phyloP scores from a whole-genome alignment of 2,797 vertebrate genomes.

The Xiphophorus birchmanni region DNA sequence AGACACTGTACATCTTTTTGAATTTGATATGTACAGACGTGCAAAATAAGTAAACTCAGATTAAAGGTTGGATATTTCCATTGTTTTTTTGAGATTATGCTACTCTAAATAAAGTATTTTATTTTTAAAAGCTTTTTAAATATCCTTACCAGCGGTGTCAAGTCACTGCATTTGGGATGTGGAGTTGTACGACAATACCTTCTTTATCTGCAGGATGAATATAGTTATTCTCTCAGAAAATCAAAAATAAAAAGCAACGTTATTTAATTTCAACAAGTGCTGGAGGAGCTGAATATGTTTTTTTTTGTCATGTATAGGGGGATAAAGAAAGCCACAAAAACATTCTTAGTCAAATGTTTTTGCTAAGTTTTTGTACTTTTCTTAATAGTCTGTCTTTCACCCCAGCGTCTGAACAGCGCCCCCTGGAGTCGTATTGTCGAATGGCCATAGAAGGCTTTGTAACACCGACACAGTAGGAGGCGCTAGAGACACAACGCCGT shows the following conservation, averaged over 20 bases:
- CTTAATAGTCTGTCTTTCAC: not conserved
- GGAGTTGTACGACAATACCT: not conserved
- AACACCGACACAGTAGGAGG: conserved; percentile 44
- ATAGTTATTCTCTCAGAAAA: not conserved
- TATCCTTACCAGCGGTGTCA: not conserved
- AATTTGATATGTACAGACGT: not conserved
- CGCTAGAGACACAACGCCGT: conserved; percentile 4
- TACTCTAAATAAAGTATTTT: not conserved
- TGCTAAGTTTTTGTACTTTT: not conserved
- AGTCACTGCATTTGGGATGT: not conserved
- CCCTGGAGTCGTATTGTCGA: not conserved
- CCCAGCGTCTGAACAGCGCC: not conserved
- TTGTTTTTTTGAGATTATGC: not conserved
- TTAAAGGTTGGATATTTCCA: not conserved
- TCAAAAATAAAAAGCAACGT: not conserved
- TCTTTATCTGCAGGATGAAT: not conserved
- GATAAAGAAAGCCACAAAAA: not conserved
- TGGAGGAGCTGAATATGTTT: not conserved
- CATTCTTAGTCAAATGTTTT: not conserved
- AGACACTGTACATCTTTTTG: not conserved
- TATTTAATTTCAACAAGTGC: not conserved
- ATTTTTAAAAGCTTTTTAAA: not conserved
- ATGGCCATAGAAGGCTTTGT: not conserved
- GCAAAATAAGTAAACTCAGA: not conserved
- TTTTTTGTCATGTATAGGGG: not conserved